Evolutionary conservation across 2,113 vertebrate genomes (phyloP), one percentile per base, ranked within the genome.

Genomic region (Psettodes erumei): DNA sequence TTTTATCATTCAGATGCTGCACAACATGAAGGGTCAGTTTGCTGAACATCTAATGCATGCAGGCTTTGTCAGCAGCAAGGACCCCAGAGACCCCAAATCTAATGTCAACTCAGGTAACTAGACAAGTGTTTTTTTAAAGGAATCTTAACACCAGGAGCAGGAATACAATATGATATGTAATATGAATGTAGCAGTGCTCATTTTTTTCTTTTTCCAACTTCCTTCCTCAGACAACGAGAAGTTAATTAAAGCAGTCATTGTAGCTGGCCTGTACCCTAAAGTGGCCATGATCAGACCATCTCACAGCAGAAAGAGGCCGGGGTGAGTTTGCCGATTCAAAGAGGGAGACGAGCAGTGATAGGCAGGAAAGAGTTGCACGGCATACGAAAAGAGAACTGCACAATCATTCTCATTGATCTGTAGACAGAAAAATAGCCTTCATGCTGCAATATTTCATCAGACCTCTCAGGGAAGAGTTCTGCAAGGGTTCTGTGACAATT

Each of bases 21-120:
- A 96, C 79, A 98, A 96, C 86, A 99, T 99, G 98, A 99, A 99
- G 87, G 95, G 94, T 2, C 97, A 99, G 89, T 99, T 99, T 95
- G 93, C 97, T 2, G 98, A 99, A 79, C 97, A 99, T 84, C 95
- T 99, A 30, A 94, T 97, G 79, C 92, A 92, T 43, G 90, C 95
- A 74, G 98, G 98, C 1, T 99, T 99, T 91, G 96, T 99, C 70
- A 95, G 90, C 80, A 98, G 96, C 86, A 96, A 90, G 73, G 93
- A 94, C 79, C 96, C 97, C 30, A 96, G 94, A 92, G 96, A 99
- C 83, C 92, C 95, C 64, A 94, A 94, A 74, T 96, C 98, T 3
- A 99, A 99, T 33, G 94, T 96, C 77, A 99, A 99, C 89, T 99
- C 98, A 16, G 97, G 98, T 97, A 92, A 88, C 5, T 10, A 43